Base-by-base conservation (phyloP, 2,113 vertebrate genomes). In the Pao palembangensis region DNA sequence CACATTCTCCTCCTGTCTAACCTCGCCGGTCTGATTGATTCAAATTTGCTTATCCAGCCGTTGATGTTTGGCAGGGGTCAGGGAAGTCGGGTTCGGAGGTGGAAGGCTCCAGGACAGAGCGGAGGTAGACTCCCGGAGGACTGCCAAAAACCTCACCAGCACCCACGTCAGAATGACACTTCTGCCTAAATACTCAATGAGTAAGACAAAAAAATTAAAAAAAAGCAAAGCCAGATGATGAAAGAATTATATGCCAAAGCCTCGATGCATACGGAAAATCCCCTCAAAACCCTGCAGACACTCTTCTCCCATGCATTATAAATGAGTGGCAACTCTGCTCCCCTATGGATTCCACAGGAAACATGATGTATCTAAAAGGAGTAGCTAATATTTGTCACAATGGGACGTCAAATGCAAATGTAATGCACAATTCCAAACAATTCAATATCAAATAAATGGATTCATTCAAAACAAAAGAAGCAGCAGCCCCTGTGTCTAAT, bases 171-270 rank as follows among this genome's bases (percentile, higher is more conserved):
- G 76, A 75, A 79, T 75, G 71, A 81, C 73, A 71, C 74, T 68
- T 78, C 60, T 70, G 68, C 64, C 78, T 80, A 77, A 80, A 87
- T 71, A 80, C 62, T 58, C 61, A 53, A 41, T 47, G 64, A 74
- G 68, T 55, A 55, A 61, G 52, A 77, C 46, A 68, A 62, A 71
- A 69, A 58, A 71, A 73, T n/a, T n/a, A 74, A 47, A 31, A 31
- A 17, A 28, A 47, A 66, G 44, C 51, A 53, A 75, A 71, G 51
- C 17, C 41, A 71, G 67, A 75, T 76, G 64, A 84, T 85, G 66
- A 81, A 81, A 84, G 75, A 83, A 82, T 82, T 81, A 82, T 79
- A 76, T 69, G 69, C 68, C 71, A 69, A 78, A 81, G 69, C 61
- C 74, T 71, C 25, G 62, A 68, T 72, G 69, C 72, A 78, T 72